phyloP scores from a whole-genome alignment of 2,113 vertebrate genomes.

The Ginglymostoma cirratum region DNA sequence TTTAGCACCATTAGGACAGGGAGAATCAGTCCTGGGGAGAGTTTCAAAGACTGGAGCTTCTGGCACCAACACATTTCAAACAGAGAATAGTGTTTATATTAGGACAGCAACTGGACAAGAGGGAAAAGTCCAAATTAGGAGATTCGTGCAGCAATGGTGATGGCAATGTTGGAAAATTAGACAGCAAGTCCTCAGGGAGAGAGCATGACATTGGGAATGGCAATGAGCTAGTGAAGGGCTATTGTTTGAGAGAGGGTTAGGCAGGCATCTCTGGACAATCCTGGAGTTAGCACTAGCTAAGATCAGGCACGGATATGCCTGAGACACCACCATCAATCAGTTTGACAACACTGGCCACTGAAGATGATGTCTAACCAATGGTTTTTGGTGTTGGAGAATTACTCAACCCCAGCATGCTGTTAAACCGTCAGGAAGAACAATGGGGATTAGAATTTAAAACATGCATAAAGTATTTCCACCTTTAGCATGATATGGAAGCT shows the following conservation, averaged over 20 bases:
- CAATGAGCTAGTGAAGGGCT: background rate
- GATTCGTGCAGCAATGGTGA: background rate
- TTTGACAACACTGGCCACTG: background rate
- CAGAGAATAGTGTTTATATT: background rate
- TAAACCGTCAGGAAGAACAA: background rate
- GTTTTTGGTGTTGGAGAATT: background rate
- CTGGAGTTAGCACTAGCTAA: background rate
- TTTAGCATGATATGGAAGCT: background rate
- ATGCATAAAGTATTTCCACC: background rate
- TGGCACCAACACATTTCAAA: no score
- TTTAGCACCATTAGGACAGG: background rate
- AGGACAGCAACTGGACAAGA: background rate
- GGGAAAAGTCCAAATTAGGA: background rate
- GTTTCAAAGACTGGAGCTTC: background rate
- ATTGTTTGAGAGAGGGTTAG: background rate
- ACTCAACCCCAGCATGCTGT: background rate
- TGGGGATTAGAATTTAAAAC: background rate
- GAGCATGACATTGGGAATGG: background rate
- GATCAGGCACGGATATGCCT: background rate
- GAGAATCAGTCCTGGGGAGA: background rate
- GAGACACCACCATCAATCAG: background rate
- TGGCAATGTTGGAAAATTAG: background rate
- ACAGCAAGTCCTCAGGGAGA: background rate
- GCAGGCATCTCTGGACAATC: no score
- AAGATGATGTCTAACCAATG: background rate